Percentiles rank a stretch among this genome's conserved stretches.
Evolutionary conservation across 2,888 invertebrate species (phyloP).

Genomic region (Lepidochitona cinerea): DNA sequence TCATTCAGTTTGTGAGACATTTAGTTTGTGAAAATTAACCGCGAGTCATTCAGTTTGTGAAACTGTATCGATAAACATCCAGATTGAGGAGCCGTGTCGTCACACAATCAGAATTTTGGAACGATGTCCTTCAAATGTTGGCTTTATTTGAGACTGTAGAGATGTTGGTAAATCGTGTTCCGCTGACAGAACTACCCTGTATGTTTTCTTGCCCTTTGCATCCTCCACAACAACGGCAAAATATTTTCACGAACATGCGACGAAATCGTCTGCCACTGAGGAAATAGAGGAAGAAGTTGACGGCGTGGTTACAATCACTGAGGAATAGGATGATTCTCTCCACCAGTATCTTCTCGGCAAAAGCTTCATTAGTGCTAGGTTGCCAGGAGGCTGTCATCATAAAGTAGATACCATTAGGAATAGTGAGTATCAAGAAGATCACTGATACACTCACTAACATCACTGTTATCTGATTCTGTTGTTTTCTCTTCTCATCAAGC

Average conservation of each 20-base stretch:
- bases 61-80: too few relatives aligned
- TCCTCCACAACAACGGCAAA: not conserved
- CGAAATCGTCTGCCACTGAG: slow-evolving; percentile 10
- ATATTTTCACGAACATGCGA: slow-evolving; percentile 3
- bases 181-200: not conserved
- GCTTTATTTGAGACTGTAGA: not conserved
- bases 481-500: slow-evolving; percentile 38
- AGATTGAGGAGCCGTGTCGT: too few relatives aligned
- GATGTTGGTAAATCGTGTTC: not conserved
- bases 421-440: slow-evolving; percentile 45
- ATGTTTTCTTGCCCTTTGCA: not conserved
- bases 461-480: slow-evolving; percentile 53
- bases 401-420: slow-evolving; percentile 51
- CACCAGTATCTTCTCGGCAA: slow-evolving; percentile 39
- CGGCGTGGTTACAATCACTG: slow-evolving; percentile 11
- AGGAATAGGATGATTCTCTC: slow-evolving; percentile 23
- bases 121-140: too few relatives aligned
- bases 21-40: too few relatives aligned
- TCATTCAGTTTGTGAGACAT: too few relatives aligned
- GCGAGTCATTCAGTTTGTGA: too few relatives aligned
- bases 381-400: slow-evolving; percentile 46
- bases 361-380: slow-evolving; percentile 24
- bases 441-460: slow-evolving; percentile 54
- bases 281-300: slow-evolving; percentile 14
- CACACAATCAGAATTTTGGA: too few relatives aligned